Percentiles rank a stretch among this genome's conserved stretches.
Evolutionary conservation across 2,888 invertebrate genomes (phyloP).

Genomic region (Hofmannophila pseudospretella): DNA sequence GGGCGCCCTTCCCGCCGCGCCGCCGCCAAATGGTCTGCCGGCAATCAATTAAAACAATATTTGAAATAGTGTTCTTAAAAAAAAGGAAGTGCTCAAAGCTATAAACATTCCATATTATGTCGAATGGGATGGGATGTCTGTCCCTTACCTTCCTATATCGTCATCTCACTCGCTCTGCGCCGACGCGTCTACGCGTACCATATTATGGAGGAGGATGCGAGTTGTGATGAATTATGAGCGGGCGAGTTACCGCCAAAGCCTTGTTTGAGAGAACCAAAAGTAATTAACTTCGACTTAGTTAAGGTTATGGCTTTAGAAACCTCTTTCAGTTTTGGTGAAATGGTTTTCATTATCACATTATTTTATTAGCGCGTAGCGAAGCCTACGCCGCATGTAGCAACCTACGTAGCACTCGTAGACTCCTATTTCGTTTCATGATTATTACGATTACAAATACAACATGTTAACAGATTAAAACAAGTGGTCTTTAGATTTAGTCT

Average conservation of each 20-base stretch:
- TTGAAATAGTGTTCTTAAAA: conserved; percentile 73
- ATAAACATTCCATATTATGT: conserved; percentile 66
- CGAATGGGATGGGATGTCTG: conserved; percentile 22
- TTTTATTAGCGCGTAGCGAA: conserved; percentile 24
- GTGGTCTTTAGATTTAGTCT: background rate
- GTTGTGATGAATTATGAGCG: conserved; percentile 60
- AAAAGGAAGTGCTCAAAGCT: conserved; percentile 60
- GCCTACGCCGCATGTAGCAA: conserved; percentile 29
- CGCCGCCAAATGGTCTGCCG: conserved; percentile 69
- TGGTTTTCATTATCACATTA: conserved; percentile 10
- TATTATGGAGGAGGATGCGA: conserved; percentile 54
- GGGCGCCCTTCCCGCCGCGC: conserved; percentile 37
- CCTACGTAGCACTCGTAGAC: background rate
- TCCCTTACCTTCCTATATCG: conserved; percentile 28
- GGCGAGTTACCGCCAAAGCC: conserved; percentile 69
- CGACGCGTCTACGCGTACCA: conserved; percentile 64
- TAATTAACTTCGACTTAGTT: conserved; percentile 72
- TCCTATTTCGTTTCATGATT: conserved; percentile 1
- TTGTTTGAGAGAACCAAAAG: conserved; percentile 66
- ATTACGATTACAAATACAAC: conserved; percentile 4
- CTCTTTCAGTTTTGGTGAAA: conserved; percentile 30
- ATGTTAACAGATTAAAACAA: conserved; percentile 4
- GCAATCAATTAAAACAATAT: conserved; percentile 77
- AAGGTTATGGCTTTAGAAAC: conserved; percentile 52
- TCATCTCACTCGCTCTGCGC: conserved; percentile 52